Evolutionary conservation across 2,797 vertebrate genomes (phyloP).

Genomic region (Glyptemys insculpta): DNA sequence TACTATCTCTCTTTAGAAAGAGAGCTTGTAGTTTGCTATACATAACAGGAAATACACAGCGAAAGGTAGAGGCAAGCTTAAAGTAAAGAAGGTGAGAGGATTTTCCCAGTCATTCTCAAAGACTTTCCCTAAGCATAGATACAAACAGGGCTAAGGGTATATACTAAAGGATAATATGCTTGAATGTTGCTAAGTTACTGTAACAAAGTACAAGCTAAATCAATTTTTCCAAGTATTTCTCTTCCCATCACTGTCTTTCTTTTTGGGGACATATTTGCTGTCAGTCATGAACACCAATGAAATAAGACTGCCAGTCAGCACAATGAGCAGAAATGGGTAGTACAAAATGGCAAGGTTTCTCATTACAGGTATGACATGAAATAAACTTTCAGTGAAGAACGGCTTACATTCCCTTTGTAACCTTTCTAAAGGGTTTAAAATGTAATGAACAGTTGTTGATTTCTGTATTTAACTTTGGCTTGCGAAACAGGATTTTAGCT

Average conservation of each 20-base stretch:
- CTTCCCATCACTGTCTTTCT: not conserved
- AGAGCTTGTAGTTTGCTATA: not conserved
- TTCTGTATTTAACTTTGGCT: not conserved
- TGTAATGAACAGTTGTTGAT: not conserved
- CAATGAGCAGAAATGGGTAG: not conserved
- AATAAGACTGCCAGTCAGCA: not conserved
- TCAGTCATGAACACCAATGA: not conserved
- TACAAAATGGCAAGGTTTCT: not conserved
- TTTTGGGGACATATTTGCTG: not conserved
- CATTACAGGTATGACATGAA: not conserved
- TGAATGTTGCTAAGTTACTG: not conserved
- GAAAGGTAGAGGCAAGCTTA: fast-evolving
- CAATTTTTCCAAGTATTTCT: not conserved
- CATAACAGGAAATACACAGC: not conserved
- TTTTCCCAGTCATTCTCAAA: not conserved
- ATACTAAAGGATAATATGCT: not conserved
- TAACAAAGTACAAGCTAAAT: not conserved
- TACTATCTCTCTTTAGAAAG: not conserved
- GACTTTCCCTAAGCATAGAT: not conserved
- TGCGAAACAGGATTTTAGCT: not conserved
- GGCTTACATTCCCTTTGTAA: not conserved
- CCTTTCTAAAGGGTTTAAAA: not conserved
- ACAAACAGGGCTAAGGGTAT: not conserved
- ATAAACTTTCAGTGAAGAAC: not conserved
- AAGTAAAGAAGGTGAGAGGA: not conserved